phyloP scores from a whole-genome alignment of 53 echinoderm and acorn worm genomes.

The Hippasteria phrygiana region DNA sequence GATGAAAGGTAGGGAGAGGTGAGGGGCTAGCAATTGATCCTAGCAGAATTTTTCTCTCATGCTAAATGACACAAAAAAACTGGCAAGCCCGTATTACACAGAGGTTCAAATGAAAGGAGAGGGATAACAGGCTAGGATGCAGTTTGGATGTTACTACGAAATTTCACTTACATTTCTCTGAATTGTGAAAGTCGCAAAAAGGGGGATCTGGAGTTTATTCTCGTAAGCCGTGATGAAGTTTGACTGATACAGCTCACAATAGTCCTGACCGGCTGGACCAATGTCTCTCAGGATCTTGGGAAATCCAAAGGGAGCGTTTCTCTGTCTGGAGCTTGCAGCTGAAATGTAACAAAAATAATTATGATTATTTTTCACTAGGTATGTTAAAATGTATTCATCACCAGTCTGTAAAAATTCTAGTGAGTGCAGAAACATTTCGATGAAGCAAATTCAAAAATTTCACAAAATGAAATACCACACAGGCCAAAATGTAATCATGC shows the following conservation, averaged over 20 bases:
- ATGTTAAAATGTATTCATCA: too few species aligned
- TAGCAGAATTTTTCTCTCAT: too few species aligned
- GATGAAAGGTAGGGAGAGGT: too few species aligned
- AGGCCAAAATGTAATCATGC: not conserved
- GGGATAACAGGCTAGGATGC: too few species aligned
- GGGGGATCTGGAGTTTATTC: slow-evolving; percentile 63
- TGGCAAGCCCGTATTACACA: not conserved
- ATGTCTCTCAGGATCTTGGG: slow-evolving; percentile 8
- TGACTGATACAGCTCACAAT: slow-evolving; percentile 70
- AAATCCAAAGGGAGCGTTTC: slow-evolving; percentile 29
- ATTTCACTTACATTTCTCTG: slow-evolving; percentile 67
- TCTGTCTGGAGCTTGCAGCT: not conserved
- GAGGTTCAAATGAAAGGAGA: too few species aligned
- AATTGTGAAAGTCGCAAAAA: slow-evolving; percentile 65
- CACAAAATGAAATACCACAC: too few species aligned
- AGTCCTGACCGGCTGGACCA: slow-evolving; percentile 57
- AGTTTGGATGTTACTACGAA: too few species aligned
- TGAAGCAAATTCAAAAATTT: too few species aligned
- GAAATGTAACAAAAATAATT: not conserved
- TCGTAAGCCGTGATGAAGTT: slow-evolving; percentile 74
- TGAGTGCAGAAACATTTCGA: too few species aligned
- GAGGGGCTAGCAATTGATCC: too few species aligned
- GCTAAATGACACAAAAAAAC: not conserved
- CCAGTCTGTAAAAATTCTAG: too few species aligned
- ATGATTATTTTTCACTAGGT: too few species aligned